A percentile compares a stretch with the other conserved stretches of the same genome.
phyloP scores from a whole-genome alignment of 2,888 invertebrate species.

The Deilephila porcellus region DNA sequence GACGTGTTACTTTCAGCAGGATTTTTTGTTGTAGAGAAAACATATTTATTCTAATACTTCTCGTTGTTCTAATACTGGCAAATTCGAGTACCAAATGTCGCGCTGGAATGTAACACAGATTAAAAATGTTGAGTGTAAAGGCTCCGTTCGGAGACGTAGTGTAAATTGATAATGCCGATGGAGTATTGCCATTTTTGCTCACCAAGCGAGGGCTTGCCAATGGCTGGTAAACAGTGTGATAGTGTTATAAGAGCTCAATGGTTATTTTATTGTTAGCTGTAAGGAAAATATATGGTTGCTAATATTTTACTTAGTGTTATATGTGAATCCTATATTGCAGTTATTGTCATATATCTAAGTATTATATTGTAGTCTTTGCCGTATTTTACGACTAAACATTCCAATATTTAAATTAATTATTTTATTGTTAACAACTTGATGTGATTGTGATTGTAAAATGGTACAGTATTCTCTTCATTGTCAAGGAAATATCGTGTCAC shows the following conservation, averaged over 20 bases:
- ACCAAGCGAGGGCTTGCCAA: constrained; percentile 70
- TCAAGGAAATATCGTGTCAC: constrained; percentile 30
- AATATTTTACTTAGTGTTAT: constrained; percentile 62
- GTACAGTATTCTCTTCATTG: constrained; percentile 41
- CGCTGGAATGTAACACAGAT: constrained; percentile 7
- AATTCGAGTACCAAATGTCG: constrained; percentile 1
- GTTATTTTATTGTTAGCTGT: constrained; percentile 58
- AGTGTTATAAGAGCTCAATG: constrained; percentile 74
- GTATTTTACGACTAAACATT: constrained; percentile 67
- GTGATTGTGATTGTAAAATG: constrained; percentile 45
- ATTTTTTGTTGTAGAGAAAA: not conserved
- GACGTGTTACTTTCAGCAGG: not conserved
- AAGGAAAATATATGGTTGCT: constrained; percentile 67
- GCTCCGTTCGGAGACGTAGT: constrained; percentile 11
- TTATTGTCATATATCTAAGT: constrained; percentile 56
- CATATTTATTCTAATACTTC: not conserved
- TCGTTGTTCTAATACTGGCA: not conserved
- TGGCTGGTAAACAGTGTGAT: constrained; percentile 71
- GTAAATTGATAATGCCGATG: constrained; percentile 55
- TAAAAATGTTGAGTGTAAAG: constrained; percentile 14
- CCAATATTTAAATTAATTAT: constrained; percentile 54
- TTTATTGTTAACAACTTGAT: constrained; percentile 47
- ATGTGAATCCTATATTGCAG: constrained; percentile 61
- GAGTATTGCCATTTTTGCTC: constrained; percentile 75
- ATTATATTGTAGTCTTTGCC: constrained; percentile 55